Base-by-base conservation (phyloP, 2,113 vertebrate species). In the Aegithalos caudatus region DNA sequence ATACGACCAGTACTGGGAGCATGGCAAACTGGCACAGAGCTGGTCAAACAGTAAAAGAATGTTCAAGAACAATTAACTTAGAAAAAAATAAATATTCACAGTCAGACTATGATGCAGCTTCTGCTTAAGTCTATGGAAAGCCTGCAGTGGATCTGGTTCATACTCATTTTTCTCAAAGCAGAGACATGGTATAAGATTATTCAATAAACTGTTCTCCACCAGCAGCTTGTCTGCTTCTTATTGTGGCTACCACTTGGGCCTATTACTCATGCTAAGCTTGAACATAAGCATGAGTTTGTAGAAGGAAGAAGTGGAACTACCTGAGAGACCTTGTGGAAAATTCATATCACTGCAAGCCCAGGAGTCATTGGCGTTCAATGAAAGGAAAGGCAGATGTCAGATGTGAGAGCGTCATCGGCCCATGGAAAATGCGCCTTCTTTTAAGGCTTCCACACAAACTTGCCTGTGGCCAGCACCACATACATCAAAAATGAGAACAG, bases 261-360 rank as follows among this genome's bases (percentile, higher is more conserved):
- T 88, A 11, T 96, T 95, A 94, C 45, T 96, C 80, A 90, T 15
- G 31, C 47, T 79, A 56, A 79, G 53, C 69, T 90, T 89, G 71
- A 90, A 77, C 7, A 0, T 48, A 73, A 78, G 76, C 27, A 42
- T 81, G 76, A 64, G 35, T 74, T 65, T 83, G 76, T 45, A 76
- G 81, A 88, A 94, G 69, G 72, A 91, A 90, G 47, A 71, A 64
- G 57, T 24, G 47, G 60, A 96, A 77, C 47, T 91, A 62, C 54
- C 62, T 76, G 54, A 95, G 78, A 95, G 47, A 62, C 81, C 29
- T 73, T 70, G 64, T 86, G 93, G 85, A 96, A 96, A 96, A 90
- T 23, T 81, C 0, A 0, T 76, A 82, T 73, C 62, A 33, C 74
- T 94, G 58, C 78, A 92, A 96, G 87, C 93, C 94, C 76, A 88